These are phyloP conservation scores for Diplolepis rosae DNA, from an alignment of 2,888 invertebrate species.

Conservation along the genomic window DNA sequence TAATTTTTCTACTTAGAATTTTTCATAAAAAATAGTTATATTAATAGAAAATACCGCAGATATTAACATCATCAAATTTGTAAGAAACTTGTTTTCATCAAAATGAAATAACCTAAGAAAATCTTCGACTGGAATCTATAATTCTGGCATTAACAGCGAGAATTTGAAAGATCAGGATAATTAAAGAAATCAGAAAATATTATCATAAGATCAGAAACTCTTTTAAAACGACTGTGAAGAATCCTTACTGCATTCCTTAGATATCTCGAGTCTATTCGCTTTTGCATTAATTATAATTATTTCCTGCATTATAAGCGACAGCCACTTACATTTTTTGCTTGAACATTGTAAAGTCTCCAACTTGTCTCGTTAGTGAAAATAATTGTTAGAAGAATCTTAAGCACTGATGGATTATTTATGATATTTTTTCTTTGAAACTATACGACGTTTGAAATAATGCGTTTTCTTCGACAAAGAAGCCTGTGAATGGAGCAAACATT, in stretches of 20 bases:
- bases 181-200: conserved; percentile 3
- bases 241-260: conserved; percentile 4
- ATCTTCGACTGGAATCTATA: neutral
- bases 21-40: neutral
- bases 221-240: conserved; percentile 2
- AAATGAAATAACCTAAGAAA: neutral
- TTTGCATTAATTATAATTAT: conserved; percentile 16
- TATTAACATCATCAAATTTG: neutral
- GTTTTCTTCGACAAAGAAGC: conserved; percentile 12
- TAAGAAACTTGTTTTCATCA: neutral
- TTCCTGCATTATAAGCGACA: conserved; percentile 12
- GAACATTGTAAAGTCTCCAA: conserved; percentile 16
- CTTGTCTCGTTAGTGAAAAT: conserved; percentile 25
- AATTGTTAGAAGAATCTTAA: conserved; percentile 7
- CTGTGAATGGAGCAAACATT: conserved; percentile 41
- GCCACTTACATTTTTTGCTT: neutral
- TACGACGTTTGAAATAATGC: conserved; percentile 16
- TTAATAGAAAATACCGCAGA: neutral
- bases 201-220: neutral
- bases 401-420: conserved; percentile 11
- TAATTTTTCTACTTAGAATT: no score
- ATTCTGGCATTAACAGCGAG: conserved; percentile 7
- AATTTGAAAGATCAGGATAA: conserved; percentile 11
- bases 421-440: conserved; percentile 4
- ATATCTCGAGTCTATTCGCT: neutral